A percentile compares a stretch with the other conserved stretches of the same genome.
phyloP scores from a whole-genome alignment of 1,140 invertebrate genomes.

The Idris sp. region DNA sequence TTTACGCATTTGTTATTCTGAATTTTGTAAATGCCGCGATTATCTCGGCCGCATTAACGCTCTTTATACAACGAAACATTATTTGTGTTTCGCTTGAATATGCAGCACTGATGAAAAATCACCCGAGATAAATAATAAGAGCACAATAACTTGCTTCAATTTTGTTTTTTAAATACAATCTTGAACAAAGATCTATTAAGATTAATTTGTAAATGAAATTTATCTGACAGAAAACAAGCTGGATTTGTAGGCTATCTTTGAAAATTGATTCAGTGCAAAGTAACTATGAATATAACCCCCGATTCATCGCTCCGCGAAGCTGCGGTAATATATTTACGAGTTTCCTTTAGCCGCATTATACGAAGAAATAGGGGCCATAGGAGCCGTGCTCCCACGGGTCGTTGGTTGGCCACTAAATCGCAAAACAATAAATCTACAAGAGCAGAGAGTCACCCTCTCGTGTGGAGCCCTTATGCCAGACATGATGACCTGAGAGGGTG shows the following conservation, averaged over 20 bases:
- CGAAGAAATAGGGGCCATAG: constrained; percentile 54
- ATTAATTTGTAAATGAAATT: too few relatives aligned
- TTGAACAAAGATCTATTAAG: too few relatives aligned
- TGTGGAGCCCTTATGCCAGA: constrained; percentile 67
- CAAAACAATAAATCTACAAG: constrained; percentile 75
- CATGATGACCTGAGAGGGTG: constrained; percentile 73
- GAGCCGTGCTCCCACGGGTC: constrained; percentile 65
- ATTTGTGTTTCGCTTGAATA: constrained; percentile 12
- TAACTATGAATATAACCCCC: constrained; percentile 45
- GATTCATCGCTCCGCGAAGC: constrained; percentile 36
- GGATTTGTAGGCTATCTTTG: not conserved
- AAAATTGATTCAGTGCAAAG: constrained; percentile 27
- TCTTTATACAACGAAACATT: constrained; percentile 42
- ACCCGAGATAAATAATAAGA: not conserved
- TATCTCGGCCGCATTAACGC: constrained; percentile 33
- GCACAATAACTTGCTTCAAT: too few relatives aligned
- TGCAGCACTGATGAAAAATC: not conserved
- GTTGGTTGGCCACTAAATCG: constrained; percentile 73
- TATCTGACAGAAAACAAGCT: too few relatives aligned
- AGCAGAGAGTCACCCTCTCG: constrained; percentile 69
- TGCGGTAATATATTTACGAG: constrained; percentile 72
- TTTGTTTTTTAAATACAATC: too few relatives aligned
- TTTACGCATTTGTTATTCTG: constrained; percentile 43
- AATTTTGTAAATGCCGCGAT: constrained; percentile 33
- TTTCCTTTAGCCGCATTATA: constrained; percentile 45